Percentiles rank a stretch among this genome's conserved stretches.
phyloP scores from a whole-genome alignment of 2,113 vertebrate species.

The Hymenochirus boettgeri region DNA sequence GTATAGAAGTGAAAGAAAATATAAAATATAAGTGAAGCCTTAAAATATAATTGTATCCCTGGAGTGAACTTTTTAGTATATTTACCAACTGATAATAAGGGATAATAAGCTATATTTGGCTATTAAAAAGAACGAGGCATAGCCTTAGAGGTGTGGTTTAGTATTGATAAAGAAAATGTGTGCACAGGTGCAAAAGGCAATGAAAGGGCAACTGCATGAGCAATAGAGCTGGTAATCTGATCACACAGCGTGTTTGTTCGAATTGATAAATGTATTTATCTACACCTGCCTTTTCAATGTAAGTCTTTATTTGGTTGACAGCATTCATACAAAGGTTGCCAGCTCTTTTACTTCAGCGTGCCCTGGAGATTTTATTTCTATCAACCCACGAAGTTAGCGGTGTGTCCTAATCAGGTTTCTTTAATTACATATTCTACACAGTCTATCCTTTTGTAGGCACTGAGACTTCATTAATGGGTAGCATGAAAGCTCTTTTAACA shows the following conservation, averaged over 20 bases:
- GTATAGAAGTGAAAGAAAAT: constrained; percentile 21
- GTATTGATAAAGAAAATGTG: constrained; percentile 35
- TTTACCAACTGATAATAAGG: too few relatives aligned
- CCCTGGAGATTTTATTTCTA: constrained; percentile 3
- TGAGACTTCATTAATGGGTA: constrained; percentile 23
- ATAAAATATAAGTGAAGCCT: constrained; percentile 3
- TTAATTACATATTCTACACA: constrained; percentile 18
- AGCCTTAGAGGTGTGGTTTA: constrained; percentile 12
- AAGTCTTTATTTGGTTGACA: not conserved
- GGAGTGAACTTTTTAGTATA: too few relatives aligned
- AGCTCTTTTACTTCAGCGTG: not conserved
- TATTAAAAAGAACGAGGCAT: constrained; percentile 23
- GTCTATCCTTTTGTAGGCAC: constrained; percentile 22
- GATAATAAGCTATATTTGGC: too few relatives aligned
- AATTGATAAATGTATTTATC: constrained; percentile 26
- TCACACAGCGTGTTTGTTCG: constrained; percentile 16
- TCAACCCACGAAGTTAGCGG: constrained; percentile 10
- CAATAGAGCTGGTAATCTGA: constrained; percentile 25
- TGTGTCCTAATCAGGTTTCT: constrained; percentile 14
- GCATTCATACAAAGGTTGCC: constrained; percentile 9
- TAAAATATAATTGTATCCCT: not conserved
- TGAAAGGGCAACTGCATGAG: constrained; percentile 6
- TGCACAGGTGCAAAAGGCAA: constrained; percentile 33
- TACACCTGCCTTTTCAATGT: constrained; percentile 30
- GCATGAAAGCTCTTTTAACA: constrained; percentile 24